phyloP scores from a whole-genome alignment of 2,888 invertebrate species.

The Caenorhabditis uteleia region DNA sequence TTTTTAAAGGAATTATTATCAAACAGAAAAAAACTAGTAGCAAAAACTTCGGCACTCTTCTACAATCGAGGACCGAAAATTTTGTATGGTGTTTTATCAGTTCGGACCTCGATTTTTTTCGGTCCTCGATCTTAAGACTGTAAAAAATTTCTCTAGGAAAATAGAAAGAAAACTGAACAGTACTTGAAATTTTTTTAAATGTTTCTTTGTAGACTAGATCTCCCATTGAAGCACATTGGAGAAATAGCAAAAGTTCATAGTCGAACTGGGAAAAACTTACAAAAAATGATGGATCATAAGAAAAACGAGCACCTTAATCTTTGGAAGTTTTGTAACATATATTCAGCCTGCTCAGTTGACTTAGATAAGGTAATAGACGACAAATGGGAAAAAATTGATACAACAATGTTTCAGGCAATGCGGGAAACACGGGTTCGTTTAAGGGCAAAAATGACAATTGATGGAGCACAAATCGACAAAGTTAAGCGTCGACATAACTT shows the following conservation, averaged over 20 bases:
- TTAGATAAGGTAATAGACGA: constrained; percentile 15
- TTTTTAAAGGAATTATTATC: no score
- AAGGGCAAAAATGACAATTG: constrained; percentile 20
- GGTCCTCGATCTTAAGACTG: background rate
- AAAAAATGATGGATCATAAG: constrained; percentile 25
- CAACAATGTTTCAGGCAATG: constrained; percentile 9
- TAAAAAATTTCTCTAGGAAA: background rate
- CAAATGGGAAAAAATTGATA: background rate
- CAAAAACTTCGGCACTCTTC: no score
- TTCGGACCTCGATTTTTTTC: constrained; percentile 1
- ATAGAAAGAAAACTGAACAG: background rate
- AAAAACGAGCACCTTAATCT: constrained; percentile 30
- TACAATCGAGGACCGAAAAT: no score
- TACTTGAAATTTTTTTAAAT: background rate
- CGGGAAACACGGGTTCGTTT: constrained; percentile 16
- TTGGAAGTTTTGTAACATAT: constrained; percentile 33
- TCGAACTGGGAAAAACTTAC: constrained; percentile 17
- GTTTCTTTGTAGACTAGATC: constrained; percentile 11
- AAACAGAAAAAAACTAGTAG: no score
- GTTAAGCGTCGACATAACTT: no score
- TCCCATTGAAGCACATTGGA: constrained; percentile 18
- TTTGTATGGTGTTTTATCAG: no score
- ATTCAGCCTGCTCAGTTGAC: constrained; percentile 23
- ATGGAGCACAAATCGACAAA: constrained; percentile 17
- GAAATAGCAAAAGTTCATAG: constrained; percentile 32